Base-by-base conservation (phyloP, 2,888 invertebrate genomes). In the Gnatocerus cornutus region DNA sequence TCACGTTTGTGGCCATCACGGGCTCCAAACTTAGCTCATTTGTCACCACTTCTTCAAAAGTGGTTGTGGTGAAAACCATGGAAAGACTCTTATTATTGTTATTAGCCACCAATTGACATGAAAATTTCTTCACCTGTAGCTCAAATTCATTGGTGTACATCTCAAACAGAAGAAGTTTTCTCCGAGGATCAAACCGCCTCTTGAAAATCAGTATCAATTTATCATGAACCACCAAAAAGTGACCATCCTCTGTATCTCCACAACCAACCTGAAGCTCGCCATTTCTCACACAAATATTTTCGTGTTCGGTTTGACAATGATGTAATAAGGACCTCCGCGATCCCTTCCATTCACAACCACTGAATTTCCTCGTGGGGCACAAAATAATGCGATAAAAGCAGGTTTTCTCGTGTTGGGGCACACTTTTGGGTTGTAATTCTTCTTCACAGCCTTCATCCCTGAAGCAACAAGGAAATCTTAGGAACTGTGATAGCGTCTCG, bases 381-480 rank as follows among this genome's bases (percentile, higher is more conserved):
- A 7, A 7, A 21, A 46, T 13, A 3, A 16, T 46, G 7, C 46
- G 14, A 16, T 16, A 46, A 9, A 3, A 1, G n/a, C 46, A 46
- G 16, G 12, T 46, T 21, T 46, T n/a, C 13, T 46, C 46, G 9
- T 46, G 46, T 9, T 16, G 21, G 7, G 46, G 46, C n/a, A 46
- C 21, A n/a, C 13, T 14, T 16, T 46, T 46, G 3, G 46, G 46
- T 9, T 9, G n/a, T 1, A 46, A 8, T 9, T 46, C 16, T 16
- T 46, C 16, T 9, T n/a, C 14, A 16, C 46, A 46, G 16, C 46
- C 46, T 46, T 46, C 46, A 3, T 1, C 1, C 3, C 9, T 5
- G 46, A 5, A 46, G 16, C 46, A 13, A n/a, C 46, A 46, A 1
- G 46, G 46, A 46, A 46, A 46, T 14, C 9, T 8, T 13, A 46